A percentile compares a stretch with the other conserved stretches of the same genome.
Conservation (phyloP, 2,797 vertebrate species). For the Gymnoscopelus microlampas region DNA sequence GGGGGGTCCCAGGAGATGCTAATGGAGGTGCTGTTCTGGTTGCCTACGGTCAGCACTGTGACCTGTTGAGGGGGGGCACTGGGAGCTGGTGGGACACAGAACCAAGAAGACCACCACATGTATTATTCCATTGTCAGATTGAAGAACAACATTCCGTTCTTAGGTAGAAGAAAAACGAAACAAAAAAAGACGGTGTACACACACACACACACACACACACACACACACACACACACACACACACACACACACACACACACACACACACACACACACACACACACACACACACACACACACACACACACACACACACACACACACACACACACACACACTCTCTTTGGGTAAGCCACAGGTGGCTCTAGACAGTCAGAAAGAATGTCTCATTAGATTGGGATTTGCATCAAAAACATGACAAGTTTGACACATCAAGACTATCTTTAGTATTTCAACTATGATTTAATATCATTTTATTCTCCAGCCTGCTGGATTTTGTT, state of each 20-base stretch:
- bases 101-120: slow-evolving; percentile 18
- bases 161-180: slow-evolving; percentile 3
- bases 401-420: slow-evolving; percentile 64
- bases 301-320: background rate
- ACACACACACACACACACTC: slow-evolving; percentile 9
- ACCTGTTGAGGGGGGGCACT: slow-evolving; percentile 98
- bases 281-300: slow-evolving; percentile 1
- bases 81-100: slow-evolving; percentile 83
- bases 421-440: slow-evolving; percentile 51
- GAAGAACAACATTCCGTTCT: slow-evolving; percentile 4
- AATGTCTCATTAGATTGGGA: slow-evolving; percentile 72
- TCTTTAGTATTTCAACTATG: slow-evolving; percentile 64
- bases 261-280: background rate
- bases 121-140: background rate
- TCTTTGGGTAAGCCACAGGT: slow-evolving; percentile 44
- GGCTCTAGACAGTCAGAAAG: slow-evolving; percentile 59
- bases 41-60: slow-evolving; percentile 94
- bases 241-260: too few relatives aligned
- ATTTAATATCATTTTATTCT: slow-evolving; percentile 67
- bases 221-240: slow-evolving; percentile 6
- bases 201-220: background rate
- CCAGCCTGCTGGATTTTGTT: slow-evolving; percentile 58
- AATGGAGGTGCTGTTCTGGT: slow-evolving; percentile 97
- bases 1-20: slow-evolving; percentile 99
- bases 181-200: slow-evolving; percentile 8